phyloP scores from a whole-genome alignment of 1,140 invertebrate species.

The Tetramorium parvispinum region DNA sequence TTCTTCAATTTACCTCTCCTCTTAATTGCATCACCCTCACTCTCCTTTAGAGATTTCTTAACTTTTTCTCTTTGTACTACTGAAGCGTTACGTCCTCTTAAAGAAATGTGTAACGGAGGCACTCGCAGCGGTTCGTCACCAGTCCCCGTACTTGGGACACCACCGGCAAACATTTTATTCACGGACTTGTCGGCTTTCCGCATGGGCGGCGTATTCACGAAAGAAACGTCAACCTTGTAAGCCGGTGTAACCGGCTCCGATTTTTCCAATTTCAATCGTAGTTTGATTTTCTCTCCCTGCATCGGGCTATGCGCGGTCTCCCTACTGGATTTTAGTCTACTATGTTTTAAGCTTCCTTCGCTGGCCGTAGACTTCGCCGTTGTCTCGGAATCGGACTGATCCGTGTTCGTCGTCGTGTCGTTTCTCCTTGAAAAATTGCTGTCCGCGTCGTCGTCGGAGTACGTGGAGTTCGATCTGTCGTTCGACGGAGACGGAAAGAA shows the following conservation, averaged over 20 bases:
- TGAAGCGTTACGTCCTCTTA: slow-evolving; percentile 94
- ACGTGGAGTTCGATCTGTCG: slow-evolving; percentile 88
- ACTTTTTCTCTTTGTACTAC: slow-evolving; percentile 94
- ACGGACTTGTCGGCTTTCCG: slow-evolving; percentile 85
- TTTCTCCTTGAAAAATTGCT: slow-evolving; percentile 85
- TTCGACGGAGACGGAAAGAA: slow-evolving; percentile 86
- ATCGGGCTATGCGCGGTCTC: slow-evolving; percentile 82
- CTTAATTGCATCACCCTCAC: slow-evolving; percentile 83
- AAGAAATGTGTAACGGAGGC: slow-evolving; percentile 95
- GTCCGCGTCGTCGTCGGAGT: slow-evolving; percentile 87
- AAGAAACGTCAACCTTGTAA: slow-evolving; percentile 93
- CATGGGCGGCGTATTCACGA: slow-evolving; percentile 87
- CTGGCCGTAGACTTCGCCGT: slow-evolving; percentile 87
- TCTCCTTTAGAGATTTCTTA: slow-evolving; percentile 86
- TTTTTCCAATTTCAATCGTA: slow-evolving; percentile 93
- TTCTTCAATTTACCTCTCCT: slow-evolving; percentile 84
- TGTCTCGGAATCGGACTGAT: slow-evolving; percentile 89
- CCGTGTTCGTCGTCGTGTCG: slow-evolving; percentile 86
- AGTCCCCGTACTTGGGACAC: slow-evolving; percentile 63
- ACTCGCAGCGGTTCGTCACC: slow-evolving; percentile 91
- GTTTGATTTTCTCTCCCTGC: slow-evolving; percentile 92
- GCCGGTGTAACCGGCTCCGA: slow-evolving; percentile 91
- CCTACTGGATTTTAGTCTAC: slow-evolving; percentile 82
- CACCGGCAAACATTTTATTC: slow-evolving; percentile 80
- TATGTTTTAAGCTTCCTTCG: slow-evolving; percentile 85